phyloP scores from a whole-genome alignment of 2,888 invertebrate species.

The Apamea epomidion region DNA sequence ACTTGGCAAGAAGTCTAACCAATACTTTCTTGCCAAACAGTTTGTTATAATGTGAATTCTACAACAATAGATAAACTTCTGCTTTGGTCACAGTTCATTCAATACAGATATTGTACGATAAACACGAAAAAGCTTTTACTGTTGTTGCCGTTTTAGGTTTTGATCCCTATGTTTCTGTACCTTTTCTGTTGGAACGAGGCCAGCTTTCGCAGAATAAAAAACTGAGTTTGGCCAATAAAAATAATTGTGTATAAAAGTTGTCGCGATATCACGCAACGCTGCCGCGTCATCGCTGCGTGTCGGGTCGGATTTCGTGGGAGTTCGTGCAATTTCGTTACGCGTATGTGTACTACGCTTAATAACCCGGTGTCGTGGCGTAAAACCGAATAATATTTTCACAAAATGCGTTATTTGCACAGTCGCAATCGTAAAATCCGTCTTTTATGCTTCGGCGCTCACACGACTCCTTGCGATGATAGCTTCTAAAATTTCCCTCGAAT shows the following conservation, averaged over 20 bases:
- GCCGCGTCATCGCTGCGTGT: slow-evolving; percentile 24
- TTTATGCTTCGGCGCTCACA: slow-evolving; percentile 60
- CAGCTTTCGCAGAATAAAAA: slow-evolving; percentile 49
- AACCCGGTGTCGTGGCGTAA: slow-evolving; percentile 39
- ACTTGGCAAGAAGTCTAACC: slow-evolving; percentile 43
- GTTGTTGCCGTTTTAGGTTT: slow-evolving; percentile 39
- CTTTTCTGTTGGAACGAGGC: slow-evolving; percentile 55
- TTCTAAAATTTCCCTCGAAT: slow-evolving; percentile 60
- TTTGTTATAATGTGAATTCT: slow-evolving; percentile 26
- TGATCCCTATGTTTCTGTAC: slow-evolving; percentile 48
- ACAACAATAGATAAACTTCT: slow-evolving; percentile 52
- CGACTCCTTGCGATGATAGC: slow-evolving; percentile 55
- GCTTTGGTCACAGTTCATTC: slow-evolving; percentile 37
- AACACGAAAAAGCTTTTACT: slow-evolving; percentile 56
- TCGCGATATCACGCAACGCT: slow-evolving; percentile 33
- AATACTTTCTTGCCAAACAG: slow-evolving; percentile 35
- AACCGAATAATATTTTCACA: slow-evolving; percentile 62
- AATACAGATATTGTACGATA: slow-evolving; percentile 42
- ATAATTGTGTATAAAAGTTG: slow-evolving; percentile 58
- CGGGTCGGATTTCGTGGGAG: background rate
- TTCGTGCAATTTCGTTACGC: slow-evolving; percentile 23
- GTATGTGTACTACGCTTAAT: slow-evolving; percentile 57
- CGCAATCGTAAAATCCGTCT: slow-evolving; percentile 69
- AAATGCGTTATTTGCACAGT: slow-evolving; percentile 67
- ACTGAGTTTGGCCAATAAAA: slow-evolving; percentile 50